A percentile compares a stretch with the other conserved stretches of the same genome.
Conservation (phyloP, 2,888 invertebrate species). For the Drosophila subsilvestris region DNA sequence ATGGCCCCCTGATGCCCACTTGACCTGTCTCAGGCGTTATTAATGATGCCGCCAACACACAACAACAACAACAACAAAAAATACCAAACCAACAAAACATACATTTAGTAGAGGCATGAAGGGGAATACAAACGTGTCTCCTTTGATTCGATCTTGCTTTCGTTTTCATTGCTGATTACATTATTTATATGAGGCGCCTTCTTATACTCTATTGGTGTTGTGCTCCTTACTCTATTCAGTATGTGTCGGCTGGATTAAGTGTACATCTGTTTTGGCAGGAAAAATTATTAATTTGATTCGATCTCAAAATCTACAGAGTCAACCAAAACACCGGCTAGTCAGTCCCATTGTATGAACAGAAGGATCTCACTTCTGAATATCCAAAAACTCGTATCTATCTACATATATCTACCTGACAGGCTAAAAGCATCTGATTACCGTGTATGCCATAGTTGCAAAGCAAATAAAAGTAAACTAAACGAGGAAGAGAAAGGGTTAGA, state of each 20-base stretch:
- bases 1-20: constrained; percentile 22
- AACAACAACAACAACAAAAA: background rate
- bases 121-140: constrained; percentile 5
- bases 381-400: too few species aligned
- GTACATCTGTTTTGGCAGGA: too few species aligned
- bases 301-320: background rate
- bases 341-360: background rate
- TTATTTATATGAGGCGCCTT: constrained; percentile 16
- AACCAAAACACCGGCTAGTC: too few species aligned
- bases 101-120: background rate
- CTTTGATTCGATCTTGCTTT: constrained; percentile 29
- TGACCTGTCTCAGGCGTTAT: constrained; percentile 14
- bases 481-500: too few species aligned
- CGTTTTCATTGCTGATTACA: constrained; percentile 29
- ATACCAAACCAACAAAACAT: background rate
- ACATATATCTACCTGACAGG: too few species aligned
- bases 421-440: background rate
- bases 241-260: background rate
- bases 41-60: constrained; percentile 11
- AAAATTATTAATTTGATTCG: too few species aligned
- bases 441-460: background rate
- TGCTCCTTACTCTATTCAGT: background rate
- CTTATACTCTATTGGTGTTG: background rate
- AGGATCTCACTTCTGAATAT: too few species aligned
- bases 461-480: too few species aligned